Conservation (phyloP, 2,888 invertebrate genomes). For the Pasiphila rectangulata region DNA sequence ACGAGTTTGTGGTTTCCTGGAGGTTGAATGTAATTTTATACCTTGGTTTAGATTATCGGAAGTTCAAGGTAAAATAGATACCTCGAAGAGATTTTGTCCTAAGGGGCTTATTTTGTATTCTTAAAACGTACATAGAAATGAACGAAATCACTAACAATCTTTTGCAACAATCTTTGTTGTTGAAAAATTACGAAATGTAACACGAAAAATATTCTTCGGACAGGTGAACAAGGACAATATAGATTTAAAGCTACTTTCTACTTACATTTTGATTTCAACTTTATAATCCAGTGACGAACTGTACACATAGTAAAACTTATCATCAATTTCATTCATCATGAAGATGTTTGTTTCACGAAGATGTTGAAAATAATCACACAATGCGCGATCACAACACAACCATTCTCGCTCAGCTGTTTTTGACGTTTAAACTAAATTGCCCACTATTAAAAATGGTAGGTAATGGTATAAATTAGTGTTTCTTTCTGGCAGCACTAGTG, state of each 20-base stretch:
- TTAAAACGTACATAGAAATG: no score
- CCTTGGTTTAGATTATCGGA: not conserved
- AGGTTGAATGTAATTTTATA: conserved; percentile 11
- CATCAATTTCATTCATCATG: conserved; percentile 86
- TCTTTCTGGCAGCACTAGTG: not conserved
- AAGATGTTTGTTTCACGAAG: not conserved
- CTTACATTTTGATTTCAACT: conserved; percentile 96
- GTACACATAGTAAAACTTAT: conserved; percentile 92
- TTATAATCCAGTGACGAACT: conserved; percentile 94
- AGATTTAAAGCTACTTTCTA: conserved; percentile 29
- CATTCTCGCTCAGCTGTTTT: conserved; percentile 26
- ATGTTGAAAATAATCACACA: conserved; percentile 2
- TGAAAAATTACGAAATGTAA: conserved; percentile 18
- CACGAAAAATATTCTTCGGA: not conserved
- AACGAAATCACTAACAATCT: no score
- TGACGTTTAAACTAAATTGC: no score
- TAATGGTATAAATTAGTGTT: conserved; percentile 1
- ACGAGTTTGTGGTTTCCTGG: conserved; percentile 8
- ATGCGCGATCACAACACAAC: conserved; percentile 5
- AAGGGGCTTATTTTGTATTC: no score
- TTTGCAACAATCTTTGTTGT: conserved; percentile 7
- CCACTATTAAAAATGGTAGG: no score
- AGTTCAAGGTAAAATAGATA: conserved; percentile 7
- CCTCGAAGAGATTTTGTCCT: not conserved
- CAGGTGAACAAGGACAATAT: conserved; percentile 5